Base-by-base conservation (phyloP, 2,797 vertebrate species). In the Microctenopoma steveboyesi region DNA sequence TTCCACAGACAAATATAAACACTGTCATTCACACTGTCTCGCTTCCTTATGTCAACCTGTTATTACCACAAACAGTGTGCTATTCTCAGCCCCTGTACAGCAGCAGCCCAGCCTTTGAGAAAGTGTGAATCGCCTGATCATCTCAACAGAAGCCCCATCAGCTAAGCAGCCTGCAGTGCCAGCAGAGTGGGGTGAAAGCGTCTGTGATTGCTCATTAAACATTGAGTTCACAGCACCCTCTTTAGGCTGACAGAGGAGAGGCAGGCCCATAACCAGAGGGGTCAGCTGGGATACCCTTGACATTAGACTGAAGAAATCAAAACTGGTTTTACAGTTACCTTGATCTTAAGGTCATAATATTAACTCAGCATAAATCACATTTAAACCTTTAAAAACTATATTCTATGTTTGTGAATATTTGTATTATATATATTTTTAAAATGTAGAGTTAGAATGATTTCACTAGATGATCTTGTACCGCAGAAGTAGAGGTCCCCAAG, bases 171-270 rank as follows among this genome's bases (percentile, higher is more conserved):
- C 59, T 70, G 66, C 73, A 63, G 76, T 60, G 79, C 74, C 69
- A 75, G 72, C 72, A 79, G 74, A 84, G 76, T 50, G 14, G 65
- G 55, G 64, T 78, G 72, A 67, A 77, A 64, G 63, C 59, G 56
- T 35, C 74, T 85, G 81, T 81, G 87, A 86, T 86, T 86, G 88
- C 81, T 87, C 82, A 89, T 84, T 89, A 90, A 92, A 93, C 74
- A 75, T 90, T 90, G 87, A 91, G 88, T 78, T 87, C 90, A 92
- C 90, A 93, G 93, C 92, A 66, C 93, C 93, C 93, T 94, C 94
- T 93, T 83, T 89, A 92, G 94, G 92, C 83, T 18, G 76, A 69
- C 50, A 0, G 35, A 58, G 87, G 82, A 79, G 7, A 63, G 35
- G 77, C 80, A 84, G 64, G 57, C 27, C 28, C 28, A 42, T 47